These are phyloP conservation scores for Melipona beecheii DNA, from an alignment of 2,888 invertebrate genomes.

Conservation along the genomic window DNA sequence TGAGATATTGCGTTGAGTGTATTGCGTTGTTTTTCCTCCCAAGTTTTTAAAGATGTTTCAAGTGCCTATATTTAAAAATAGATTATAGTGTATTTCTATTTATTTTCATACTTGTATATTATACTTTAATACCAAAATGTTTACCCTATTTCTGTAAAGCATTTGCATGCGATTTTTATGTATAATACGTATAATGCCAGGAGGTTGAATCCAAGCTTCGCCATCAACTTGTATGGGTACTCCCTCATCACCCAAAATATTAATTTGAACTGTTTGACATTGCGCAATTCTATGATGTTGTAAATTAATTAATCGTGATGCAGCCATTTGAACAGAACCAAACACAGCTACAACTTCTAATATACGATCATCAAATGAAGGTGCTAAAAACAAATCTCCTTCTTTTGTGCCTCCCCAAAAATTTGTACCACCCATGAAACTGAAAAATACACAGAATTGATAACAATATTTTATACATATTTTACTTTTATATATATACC, in stretches of 20 bases:
- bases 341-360: conserved; percentile 99
- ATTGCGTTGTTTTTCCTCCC: conserved; percentile 93
- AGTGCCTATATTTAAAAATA: conserved; percentile 86
- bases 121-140: conserved; percentile 50
- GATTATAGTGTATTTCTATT: background rate
- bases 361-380: conserved; percentile 97
- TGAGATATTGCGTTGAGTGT: conserved; percentile 82
- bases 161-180: conserved; percentile 99
- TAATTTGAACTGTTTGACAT: conserved; percentile 97
- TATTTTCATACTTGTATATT: background rate
- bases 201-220: conserved; percentile 99
- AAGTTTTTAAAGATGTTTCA: conserved; percentile 94
- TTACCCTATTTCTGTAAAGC: conserved; percentile 94
- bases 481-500: conserved; percentile 83
- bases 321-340: conserved; percentile 98
- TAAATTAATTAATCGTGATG: conserved; percentile 96
- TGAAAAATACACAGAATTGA: conserved; percentile 82
- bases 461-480: conserved; percentile 2
- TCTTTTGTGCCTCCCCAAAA: conserved; percentile 98
- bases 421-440: conserved; percentile 99
- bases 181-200: conserved; percentile 97
- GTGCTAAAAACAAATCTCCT: conserved; percentile 95
- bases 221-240: conserved; percentile 98
- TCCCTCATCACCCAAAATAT: conserved; percentile 95
- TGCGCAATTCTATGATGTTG: conserved; percentile 99